A percentile compares a stretch with the other conserved stretches of the same genome.
Conservation (phyloP, 2,797 vertebrate genomes). For the Somateria mollissima region DNA sequence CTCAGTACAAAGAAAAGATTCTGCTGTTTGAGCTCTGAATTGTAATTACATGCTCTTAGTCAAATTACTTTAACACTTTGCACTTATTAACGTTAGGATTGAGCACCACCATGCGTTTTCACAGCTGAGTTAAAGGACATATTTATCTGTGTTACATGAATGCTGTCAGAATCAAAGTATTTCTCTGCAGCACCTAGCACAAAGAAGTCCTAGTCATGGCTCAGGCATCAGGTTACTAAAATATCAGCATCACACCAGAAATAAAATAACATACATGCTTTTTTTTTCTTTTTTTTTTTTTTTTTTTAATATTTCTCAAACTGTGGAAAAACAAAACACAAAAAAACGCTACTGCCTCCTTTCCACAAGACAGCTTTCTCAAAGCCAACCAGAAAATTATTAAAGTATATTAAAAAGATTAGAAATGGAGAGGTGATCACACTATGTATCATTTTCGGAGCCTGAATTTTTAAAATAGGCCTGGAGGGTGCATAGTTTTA, state of each 20-base stretch:
- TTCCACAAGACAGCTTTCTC: neutral
- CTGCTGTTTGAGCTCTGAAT: neutral
- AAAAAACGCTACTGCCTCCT: neutral
- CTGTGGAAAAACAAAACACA: neutral
- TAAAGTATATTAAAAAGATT: neutral
- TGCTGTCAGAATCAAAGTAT: neutral
- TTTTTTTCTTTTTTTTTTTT: neutral
- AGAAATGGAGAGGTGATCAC: neutral
- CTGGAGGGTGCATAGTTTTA: neutral
- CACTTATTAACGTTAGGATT: constrained; percentile 7
- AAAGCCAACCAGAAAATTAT: neutral
- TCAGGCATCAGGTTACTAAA: neutral
- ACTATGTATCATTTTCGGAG: neutral
- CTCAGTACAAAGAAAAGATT: neutral
- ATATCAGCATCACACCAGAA: neutral
- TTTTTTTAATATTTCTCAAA: neutral
- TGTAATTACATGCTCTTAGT: neutral
- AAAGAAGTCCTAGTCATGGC: neutral
- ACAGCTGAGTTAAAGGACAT: neutral
- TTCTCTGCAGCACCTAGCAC: neutral
- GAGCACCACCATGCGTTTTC: constrained; percentile 61
- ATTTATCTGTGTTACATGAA: neutral
- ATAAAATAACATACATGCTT: neutral
- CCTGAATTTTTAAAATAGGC: constrained; percentile 17
- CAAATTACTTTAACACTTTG: neutral